Conservation (phyloP, 2,797 vertebrate genomes). For the Lacerta agilis region DNA sequence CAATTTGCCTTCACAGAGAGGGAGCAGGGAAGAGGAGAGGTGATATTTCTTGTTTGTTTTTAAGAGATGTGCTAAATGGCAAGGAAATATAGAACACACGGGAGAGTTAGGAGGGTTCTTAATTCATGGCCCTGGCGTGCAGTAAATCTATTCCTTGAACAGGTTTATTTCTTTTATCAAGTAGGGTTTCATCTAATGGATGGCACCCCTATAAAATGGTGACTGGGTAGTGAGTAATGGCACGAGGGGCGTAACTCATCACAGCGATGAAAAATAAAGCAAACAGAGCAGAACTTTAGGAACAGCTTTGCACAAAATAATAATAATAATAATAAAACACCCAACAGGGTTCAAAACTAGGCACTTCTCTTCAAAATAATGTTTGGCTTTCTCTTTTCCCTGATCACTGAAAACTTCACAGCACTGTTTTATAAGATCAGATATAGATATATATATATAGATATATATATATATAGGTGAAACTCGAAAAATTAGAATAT, state of each 20-base stretch:
- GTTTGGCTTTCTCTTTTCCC: not conserved
- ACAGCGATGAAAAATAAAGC: constrained; percentile 56
- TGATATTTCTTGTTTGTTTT: constrained; percentile 62
- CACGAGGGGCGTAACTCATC: constrained; percentile 49
- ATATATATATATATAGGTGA: not conserved
- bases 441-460: not conserved
- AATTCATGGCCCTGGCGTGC: constrained; percentile 60
- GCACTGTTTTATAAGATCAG: not conserved
- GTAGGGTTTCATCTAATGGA: constrained; percentile 62
- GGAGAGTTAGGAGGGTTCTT: constrained; percentile 53
- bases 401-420: not conserved
- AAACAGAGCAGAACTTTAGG: constrained; percentile 35
- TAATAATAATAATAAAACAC: not conserved
- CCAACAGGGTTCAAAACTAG: constrained; percentile 19
- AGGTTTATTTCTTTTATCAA: constrained; percentile 73
- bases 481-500: no score
- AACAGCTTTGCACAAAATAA: constrained; percentile 48
- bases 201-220: constrained; percentile 60
- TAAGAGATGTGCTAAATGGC: constrained; percentile 59
- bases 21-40: constrained; percentile 10
- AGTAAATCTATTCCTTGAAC: constrained; percentile 70
- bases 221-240: constrained; percentile 57
- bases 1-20: constrained; percentile 37
- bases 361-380: constrained; percentile 28
- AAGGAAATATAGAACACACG: constrained; percentile 60